Evolutionary conservation across 2,888 invertebrate species (phyloP), one percentile per base, ranked within the genome.

Genomic region (Zelleria hepariella): DNA sequence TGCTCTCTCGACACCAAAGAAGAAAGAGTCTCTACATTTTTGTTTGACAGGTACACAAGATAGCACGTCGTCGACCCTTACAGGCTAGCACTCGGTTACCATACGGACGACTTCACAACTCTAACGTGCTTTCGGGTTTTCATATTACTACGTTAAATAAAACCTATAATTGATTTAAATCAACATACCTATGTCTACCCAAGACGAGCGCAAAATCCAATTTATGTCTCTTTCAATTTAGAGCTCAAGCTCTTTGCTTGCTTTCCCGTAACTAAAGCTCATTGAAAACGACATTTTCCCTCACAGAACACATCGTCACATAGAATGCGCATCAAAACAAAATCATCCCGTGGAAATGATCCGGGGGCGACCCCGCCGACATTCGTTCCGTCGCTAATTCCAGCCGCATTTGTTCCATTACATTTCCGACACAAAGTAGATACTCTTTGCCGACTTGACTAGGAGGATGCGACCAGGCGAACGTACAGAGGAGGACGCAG

Each of bases 391-490:
- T 86, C 87, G 87, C 81, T 88, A 88, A 88, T 88, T 87, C 86
- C 85, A 79, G 86, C 83, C 87, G 87, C 87, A 87, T 88, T 87
- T 88, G 87, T 88, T 88, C 87, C 87, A 86, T 88, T 88, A 88
- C 87, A 88, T 88, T 88, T 87, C 87, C 87, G 86, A 87, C 87
- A 86, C 83, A 87, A 87, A 88, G 87, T 87, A 87, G 86, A 84
- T 86, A 84, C 59, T 58, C 86, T 84, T 87, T 87, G 86, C 80
- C 86, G 87, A 87, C 85, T 88, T 87, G 87, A 87, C 88, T 87
- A 83, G 87, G 84, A 80, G 85, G 85, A 86, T 82, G 86, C 86
- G 86, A 79, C 82, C 84, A 80, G 82, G 85, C 83, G 87, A 83
- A 74, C 80, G 73, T 67, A 71, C 64, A 68, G 78, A 82, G 69